Percentiles rank a stretch among this genome's conserved stretches.
Conservation (phyloP, 1,140 invertebrate genomes). For the Panulirus ornatus region DNA sequence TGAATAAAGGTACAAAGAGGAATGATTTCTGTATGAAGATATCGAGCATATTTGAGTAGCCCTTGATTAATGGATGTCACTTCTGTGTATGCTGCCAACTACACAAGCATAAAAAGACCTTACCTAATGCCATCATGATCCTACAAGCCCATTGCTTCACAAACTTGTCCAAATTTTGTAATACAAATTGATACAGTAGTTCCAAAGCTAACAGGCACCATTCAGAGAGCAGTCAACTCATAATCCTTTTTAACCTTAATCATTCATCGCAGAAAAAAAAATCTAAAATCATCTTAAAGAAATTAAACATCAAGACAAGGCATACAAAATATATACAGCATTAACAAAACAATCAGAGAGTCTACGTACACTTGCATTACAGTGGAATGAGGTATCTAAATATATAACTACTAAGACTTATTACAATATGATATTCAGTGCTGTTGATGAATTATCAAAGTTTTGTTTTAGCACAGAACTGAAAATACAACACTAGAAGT, state of each 20-base stretch:
- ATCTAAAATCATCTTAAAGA: background rate
- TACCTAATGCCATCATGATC: background rate
- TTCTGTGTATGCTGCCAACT: constrained; percentile 4
- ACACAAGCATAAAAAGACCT: background rate
- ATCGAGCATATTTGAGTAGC: constrained; percentile 2
- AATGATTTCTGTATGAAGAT: constrained; percentile 47
- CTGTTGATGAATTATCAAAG: background rate
- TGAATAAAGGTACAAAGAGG: constrained; percentile 46
- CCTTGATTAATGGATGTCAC: constrained; percentile 20
- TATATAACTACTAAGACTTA: constrained; percentile 3
- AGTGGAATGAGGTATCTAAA: constrained; percentile 42
- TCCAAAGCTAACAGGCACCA: constrained; percentile 25
- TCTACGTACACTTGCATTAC: background rate
- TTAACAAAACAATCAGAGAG: constrained; percentile 1
- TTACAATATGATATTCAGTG: background rate
- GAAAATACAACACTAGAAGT: background rate
- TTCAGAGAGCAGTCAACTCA: constrained; percentile 32
- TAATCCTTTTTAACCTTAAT: background rate
- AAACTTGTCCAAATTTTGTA: background rate
- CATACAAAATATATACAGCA: background rate
- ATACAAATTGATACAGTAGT: background rate
- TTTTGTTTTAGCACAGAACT: background rate
- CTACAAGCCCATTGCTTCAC: background rate
- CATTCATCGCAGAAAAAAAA: background rate
- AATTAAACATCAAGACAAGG: background rate